These are phyloP conservation scores for Sebastes cheni DNA, from an alignment of 2,797 vertebrate genomes.

Conservation along the genomic window DNA sequence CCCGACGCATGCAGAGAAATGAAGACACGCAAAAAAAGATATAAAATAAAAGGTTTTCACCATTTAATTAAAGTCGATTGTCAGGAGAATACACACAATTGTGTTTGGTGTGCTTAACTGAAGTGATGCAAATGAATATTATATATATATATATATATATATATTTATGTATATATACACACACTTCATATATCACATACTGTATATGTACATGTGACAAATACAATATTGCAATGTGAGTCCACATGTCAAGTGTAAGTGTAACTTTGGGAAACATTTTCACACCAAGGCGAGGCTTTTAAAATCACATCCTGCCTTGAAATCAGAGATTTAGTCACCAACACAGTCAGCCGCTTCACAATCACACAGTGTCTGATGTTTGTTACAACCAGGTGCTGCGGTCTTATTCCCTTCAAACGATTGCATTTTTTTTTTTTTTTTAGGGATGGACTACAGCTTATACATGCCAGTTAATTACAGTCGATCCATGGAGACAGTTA, in stretches of 20 bases:
- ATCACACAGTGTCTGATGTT: constrained; percentile 18
- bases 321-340: constrained; percentile 23
- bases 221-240: constrained; percentile 61
- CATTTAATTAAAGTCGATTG: constrained; percentile 82
- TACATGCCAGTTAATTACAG: constrained; percentile 18
- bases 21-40: constrained; percentile 8
- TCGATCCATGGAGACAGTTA: not conserved
- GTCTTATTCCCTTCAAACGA: constrained; percentile 51
- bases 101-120: constrained; percentile 76
- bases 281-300: constrained; percentile 13
- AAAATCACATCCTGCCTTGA: constrained; percentile 35
- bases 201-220: constrained; percentile 74
- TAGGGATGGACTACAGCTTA: constrained; percentile 8
- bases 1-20: constrained; percentile 3
- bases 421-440: not conserved
- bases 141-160: constrained; percentile 57
- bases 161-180: constrained; percentile 51
- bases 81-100: constrained; percentile 72
- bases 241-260: constrained; percentile 47
- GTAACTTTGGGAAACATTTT: constrained; percentile 47
- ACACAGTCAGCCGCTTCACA: constrained; percentile 4
- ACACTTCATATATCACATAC: constrained; percentile 71
- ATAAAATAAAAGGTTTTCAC: constrained; percentile 67
- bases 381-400: constrained; percentile 26
- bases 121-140: constrained; percentile 79